Evolutionary conservation across 1,140 invertebrate genomes (phyloP), one percentile per base, ranked within the genome.

Genomic region (Ceratosolen solmsi): DNA sequence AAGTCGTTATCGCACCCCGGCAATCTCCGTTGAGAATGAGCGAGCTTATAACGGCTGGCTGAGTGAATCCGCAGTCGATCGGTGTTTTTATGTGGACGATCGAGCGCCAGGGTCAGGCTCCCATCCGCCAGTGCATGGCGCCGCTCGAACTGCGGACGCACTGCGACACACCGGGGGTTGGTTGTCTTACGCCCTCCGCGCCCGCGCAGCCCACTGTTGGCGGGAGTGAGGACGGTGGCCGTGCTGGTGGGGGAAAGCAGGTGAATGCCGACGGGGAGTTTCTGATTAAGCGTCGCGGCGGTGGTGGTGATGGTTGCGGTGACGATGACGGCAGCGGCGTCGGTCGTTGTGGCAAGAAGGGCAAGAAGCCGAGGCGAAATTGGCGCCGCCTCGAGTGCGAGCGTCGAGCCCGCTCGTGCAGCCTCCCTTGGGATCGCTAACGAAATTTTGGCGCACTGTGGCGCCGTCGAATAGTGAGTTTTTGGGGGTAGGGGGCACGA

Each of bases 151-250:
- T 90, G 89, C 90, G 84, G 89, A 90, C 90, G 87, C 89, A 91
- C 90, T 90, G 90, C 90, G 89, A 91, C 89, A 91, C 88, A 84
- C 85, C 85, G 77, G 13, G 41, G 20, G n/a, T n/a, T n/a, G n/a
- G n/a, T n/a, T n/a, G n/a, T n/a, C n/a, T n/a, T n/a, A n/a, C n/a
- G n/a, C n/a, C n/a, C n/a, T n/a, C n/a, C n/a, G n/a, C n/a, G n/a
- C n/a, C 51, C 51, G 51, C 51, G 72, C 82, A 75, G 79, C 81
- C 60, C 79, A 79, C 33, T 83, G 86, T 85, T 84, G 74, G 13
- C 38, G 41, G 49, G 46, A 25, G 27, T 0, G 27, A 65, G 17
- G 63, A 9, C 1, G 33, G 63, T 27, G 33, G 36, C 0, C 38
- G 33, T 2, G 2, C 54, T 15, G 36, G 13, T 13, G 60, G 13